Percentiles rank a stretch among this genome's conserved stretches.
These are phyloP conservation scores for Ips nitidus DNA, from an alignment of 1,140 invertebrate genomes.

Conservation along the genomic window DNA sequence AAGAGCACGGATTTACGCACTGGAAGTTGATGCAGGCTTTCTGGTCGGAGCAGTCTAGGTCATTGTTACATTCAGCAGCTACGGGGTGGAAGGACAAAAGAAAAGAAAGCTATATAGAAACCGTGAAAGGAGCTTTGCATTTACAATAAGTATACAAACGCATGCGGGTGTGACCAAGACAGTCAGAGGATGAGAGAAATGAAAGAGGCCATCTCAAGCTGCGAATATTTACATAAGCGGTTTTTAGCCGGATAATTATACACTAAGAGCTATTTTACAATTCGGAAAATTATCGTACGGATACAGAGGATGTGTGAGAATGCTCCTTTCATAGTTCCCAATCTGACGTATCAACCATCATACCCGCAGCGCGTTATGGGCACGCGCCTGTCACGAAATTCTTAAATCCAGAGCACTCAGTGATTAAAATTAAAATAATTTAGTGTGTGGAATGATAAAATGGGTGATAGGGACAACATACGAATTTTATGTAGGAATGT, in stretches of 20 bases:
- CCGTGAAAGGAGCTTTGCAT: conserved; percentile 71
- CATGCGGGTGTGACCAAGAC: conserved; percentile 63
- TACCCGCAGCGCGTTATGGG: conserved; percentile 38
- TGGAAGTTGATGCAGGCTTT: conserved; percentile 84
- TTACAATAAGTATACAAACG: conserved; percentile 59
- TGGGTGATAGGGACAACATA: conserved; percentile 36
- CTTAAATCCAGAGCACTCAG: not conserved
- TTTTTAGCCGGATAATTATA: conserved; percentile 4
- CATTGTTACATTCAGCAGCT: conserved; percentile 87
- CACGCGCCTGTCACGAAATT: conserved; percentile 17
- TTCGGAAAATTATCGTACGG: conserved; percentile 36
- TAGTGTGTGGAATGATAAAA: conserved; percentile 45
- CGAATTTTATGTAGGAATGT: conserved; percentile 39
- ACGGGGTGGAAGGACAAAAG: conserved; percentile 56
- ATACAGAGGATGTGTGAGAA: conserved; percentile 59
- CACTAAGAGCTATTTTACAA: conserved; percentile 7
- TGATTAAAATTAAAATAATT: conserved; percentile 7
- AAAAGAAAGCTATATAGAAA: conserved; percentile 61
- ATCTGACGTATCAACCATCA: conserved; percentile 45
- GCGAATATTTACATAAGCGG: conserved; percentile 61
- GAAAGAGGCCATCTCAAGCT: conserved; percentile 55
- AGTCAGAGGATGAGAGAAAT: conserved; percentile 52
- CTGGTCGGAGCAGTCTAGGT: conserved; percentile 87
- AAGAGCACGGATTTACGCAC: conserved; percentile 86
- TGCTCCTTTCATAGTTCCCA: conserved; percentile 60